Conservation (phyloP, 2,888 invertebrate species). For the Amphiduros pacificus region DNA sequence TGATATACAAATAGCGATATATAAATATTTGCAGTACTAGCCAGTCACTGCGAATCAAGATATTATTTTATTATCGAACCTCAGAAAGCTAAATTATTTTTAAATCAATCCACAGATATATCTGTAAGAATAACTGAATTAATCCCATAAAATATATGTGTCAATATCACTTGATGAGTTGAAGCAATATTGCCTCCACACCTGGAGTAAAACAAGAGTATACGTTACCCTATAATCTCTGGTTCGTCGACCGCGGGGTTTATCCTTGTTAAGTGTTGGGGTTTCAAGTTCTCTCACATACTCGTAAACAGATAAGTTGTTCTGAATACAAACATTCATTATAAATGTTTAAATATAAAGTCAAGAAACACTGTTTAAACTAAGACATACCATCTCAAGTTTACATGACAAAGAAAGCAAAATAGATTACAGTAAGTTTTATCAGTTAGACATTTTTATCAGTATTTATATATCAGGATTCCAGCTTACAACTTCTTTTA, state of each 20-base stretch:
- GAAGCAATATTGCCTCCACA: neutral
- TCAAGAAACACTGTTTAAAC: neutral
- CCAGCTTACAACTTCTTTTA: conserved; percentile 48
- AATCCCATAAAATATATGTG: too few species aligned
- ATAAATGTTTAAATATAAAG: neutral
- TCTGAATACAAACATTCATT: conserved; percentile 26
- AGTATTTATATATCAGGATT: neutral
- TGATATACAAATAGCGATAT: neutral
- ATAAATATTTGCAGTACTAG: neutral
- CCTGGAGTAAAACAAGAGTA: neutral
- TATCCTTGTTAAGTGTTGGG: conserved; percentile 32
- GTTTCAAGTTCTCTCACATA: conserved; percentile 40
- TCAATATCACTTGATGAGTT: too few species aligned
- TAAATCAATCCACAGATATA: neutral
- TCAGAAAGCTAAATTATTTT: neutral
- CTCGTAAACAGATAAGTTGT: conserved; percentile 39
- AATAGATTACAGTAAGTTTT: neutral
- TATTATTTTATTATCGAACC: neutral
- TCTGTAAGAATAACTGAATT: too few species aligned
- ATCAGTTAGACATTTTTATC: too few species aligned
- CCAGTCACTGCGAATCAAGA: neutral
- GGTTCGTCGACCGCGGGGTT: conserved; percentile 32
- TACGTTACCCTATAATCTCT: conserved; percentile 35
- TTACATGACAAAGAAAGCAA: neutral
- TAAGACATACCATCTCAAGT: neutral